Conservation (phyloP, 2,113 vertebrate species). For the Myanophis thanlyinensis region DNA sequence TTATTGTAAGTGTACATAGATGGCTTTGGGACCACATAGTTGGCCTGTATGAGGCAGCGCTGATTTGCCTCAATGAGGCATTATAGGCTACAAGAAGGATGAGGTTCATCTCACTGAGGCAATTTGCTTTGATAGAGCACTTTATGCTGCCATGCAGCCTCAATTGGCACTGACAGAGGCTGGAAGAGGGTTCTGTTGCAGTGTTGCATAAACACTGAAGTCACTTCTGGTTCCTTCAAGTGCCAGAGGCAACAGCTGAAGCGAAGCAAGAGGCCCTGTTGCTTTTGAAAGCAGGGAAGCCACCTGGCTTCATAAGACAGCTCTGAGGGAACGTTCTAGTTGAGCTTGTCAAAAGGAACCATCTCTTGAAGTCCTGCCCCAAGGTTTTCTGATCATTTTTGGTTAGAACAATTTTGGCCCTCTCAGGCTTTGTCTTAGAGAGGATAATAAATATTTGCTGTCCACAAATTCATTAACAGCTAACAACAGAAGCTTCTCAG, state of each 20-base stretch:
- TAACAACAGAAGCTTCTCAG: not conserved
- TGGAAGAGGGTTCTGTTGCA: not conserved
- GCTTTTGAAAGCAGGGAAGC: not conserved
- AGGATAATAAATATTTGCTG: not conserved
- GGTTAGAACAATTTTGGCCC: not conserved
- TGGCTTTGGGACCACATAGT: slow-evolving; percentile 37
- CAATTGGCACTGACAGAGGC: not conserved
- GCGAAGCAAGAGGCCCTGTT: not conserved
- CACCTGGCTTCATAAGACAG: not conserved
- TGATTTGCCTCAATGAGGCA: not conserved
- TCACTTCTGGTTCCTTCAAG: not conserved
- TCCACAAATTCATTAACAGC: not conserved
- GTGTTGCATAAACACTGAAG: not conserved
- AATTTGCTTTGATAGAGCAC: not conserved
- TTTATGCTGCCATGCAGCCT: not conserved
- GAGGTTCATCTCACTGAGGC: not conserved
- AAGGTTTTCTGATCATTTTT: not conserved
- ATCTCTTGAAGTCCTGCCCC: not conserved
- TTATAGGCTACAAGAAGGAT: not conserved
- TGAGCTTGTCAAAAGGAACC: not conserved
- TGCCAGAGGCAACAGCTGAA: not conserved
- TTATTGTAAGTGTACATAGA: slow-evolving; percentile 36
- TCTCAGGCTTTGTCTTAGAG: not conserved
- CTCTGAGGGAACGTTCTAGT: not conserved
- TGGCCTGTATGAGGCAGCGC: not conserved